Conservation (phyloP, 2,888 invertebrate genomes). For the Nebria brevicollis region DNA sequence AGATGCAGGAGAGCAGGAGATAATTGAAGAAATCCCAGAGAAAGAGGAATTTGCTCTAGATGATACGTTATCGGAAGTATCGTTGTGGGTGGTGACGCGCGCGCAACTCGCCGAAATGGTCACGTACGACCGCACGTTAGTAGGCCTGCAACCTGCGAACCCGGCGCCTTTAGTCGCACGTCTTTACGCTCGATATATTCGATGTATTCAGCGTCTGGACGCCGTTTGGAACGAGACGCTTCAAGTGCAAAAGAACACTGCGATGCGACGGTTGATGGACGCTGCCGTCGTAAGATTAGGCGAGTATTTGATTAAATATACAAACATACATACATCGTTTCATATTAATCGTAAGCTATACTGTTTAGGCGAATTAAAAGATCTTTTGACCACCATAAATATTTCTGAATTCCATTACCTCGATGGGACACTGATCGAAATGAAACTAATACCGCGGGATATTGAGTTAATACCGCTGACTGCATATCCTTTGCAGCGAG, state of each 20-base stretch:
- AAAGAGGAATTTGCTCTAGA: background rate
- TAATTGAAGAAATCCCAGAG: background rate
- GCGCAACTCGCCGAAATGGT: constrained; percentile 10
- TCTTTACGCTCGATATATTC: constrained; percentile 10
- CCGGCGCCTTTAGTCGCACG: constrained; percentile 12
- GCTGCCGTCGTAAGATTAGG: constrained; percentile 17
- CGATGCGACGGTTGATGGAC: constrained; percentile 33
- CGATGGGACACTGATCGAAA: constrained; percentile 75
- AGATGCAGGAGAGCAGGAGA: background rate
- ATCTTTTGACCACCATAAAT: constrained; percentile 66
- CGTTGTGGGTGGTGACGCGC: constrained; percentile 10
- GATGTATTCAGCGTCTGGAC: constrained; percentile 7
- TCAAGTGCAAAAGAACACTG: constrained; percentile 16
- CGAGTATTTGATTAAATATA: background rate
- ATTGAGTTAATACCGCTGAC: constrained; percentile 65
- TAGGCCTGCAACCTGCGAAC: background rate
- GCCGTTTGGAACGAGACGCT: background rate
- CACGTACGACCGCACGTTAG: background rate
- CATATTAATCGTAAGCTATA: too few species aligned
- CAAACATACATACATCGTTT: too few species aligned
- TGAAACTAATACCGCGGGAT: constrained; percentile 75
- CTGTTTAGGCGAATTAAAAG: constrained; percentile 65
- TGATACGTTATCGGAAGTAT: background rate
- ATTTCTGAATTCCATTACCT: constrained; percentile 75
- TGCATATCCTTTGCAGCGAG: constrained; percentile 15